These are phyloP conservation scores for Vesta saturnalis DNA, from an alignment of 2,888 invertebrate genomes.

Conservation along the genomic window DNA sequence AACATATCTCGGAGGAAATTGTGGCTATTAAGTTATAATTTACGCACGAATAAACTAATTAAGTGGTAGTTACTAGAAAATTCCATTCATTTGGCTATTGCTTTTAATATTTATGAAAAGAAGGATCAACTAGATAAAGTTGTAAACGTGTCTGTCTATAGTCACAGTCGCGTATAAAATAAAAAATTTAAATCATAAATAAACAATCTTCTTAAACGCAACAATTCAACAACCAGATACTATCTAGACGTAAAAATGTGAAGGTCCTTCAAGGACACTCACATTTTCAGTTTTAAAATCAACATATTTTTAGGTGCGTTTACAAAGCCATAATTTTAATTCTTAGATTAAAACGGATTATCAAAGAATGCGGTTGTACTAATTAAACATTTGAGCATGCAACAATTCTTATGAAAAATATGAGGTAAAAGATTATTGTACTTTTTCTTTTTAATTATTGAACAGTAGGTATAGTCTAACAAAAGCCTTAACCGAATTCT, in stretches of 20 bases:
- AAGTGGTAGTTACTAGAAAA: slow-evolving; percentile 18
- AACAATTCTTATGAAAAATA: too few species aligned
- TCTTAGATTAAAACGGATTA: slow-evolving; percentile 20
- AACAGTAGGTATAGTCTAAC: too few species aligned
- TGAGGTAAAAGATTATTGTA: too few species aligned
- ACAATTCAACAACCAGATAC: slow-evolving; percentile 16
- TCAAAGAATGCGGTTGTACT: slow-evolving; percentile 11
- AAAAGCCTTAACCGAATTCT: too few species aligned
- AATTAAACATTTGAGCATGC: too few species aligned
- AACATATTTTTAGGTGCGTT: slow-evolving; percentile 25
- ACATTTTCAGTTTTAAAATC: slow-evolving; percentile 19
- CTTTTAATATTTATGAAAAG: slow-evolving; percentile 10
- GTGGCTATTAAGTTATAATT: slow-evolving; percentile 21
- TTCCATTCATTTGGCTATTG: neutral
- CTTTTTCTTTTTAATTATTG: too few species aligned
- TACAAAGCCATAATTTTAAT: slow-evolving; percentile 20
- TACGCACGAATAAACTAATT: slow-evolving; percentile 24
- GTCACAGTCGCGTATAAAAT: slow-evolving; percentile 12
- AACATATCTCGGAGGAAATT: slow-evolving; percentile 16
- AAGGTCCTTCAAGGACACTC: slow-evolving; percentile 31
- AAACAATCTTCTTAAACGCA: slow-evolving; percentile 20
- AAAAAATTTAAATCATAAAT: slow-evolving; percentile 27
- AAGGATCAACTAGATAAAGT: neutral
- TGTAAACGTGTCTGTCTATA: slow-evolving; percentile 9
- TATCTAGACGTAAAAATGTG: slow-evolving; percentile 27